Base-by-base conservation (phyloP, 37 sponge, comb jelly and placozoan species). In the Cladorhizidae sp. region DNA sequence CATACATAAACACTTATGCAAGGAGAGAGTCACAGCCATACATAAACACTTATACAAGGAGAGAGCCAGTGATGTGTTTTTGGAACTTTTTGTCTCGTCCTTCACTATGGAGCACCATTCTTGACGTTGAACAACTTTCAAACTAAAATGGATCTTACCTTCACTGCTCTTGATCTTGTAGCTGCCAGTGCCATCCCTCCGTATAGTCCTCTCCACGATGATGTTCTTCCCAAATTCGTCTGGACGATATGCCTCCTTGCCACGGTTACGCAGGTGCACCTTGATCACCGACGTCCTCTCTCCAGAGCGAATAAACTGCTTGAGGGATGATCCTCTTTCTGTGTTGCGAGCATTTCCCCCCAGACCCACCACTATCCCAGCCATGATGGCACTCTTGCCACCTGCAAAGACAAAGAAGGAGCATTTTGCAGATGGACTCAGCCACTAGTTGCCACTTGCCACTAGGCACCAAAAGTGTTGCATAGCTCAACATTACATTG, bases 301-400 rank as follows among this genome's bases (percentile, higher is more conserved):
- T 58, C 93, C 95, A 5, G 91, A 83, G 50, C 85, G 72, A 36
- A 99, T 92, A 75, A 99, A 96, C 57, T 84, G 73, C 73, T 94
- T 94, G 41, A 96, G 80, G 37, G 95, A 92, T 40, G 85, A 68
- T 22, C 80, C 97, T 26, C 99, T 63, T 67, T 92, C 91, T 1
- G 99, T 99, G 41, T 80, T 79, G 28, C 78, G 42, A 29, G 97
- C 93, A 70, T 90, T 88, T 1, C 99, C 97, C 21, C 99, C 97
- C 36, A 99, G 88, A 7, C 91, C 95, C 37, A 96, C 92, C 36
- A 96, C 85, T 32, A 96, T 86, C 40, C 87, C 99, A 22, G 91
- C 92, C 99, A 99, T 89, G 35, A 99, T 96, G 50, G 99, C 99
- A 86, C 93, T 92, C 70, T 99, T 99, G 20, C 99, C 99, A 89